Evolutionary conservation across 1,140 invertebrate species (phyloP), one percentile per base, ranked within the genome.

Genomic region (Drosophila varians): DNA sequence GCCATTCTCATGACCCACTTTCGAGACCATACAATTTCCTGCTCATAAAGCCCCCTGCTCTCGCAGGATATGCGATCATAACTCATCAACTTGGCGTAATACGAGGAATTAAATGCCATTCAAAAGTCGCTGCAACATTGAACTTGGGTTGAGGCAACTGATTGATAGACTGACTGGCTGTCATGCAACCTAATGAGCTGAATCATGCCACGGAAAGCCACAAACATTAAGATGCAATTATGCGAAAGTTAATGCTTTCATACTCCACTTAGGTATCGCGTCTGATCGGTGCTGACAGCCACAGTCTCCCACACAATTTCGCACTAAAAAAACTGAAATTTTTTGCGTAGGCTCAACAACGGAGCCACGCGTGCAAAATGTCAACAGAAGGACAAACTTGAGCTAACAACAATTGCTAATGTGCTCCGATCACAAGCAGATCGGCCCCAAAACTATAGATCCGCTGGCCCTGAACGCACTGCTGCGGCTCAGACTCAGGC

Each of bases 301-400:
- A 12, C 26, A 7, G 34, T 51, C 62, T 66, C 58, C 60, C 62
- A 65, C 60, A 43, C 36, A 31, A 11, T 31, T 31, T 31, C 28
- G 28, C n/a, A 16, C 46, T 9, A 31, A 42, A 53, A 56, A 40
- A 36, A 36, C n/a, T 26, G 60, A 49, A 46, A 34, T 45, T 34
- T 52, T 69, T 71, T 28, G 68, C 77, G 77, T 80, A 68, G 77
- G 73, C 61, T 69, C 49, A 75, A 52, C 38, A 60, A 38, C 31
- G 26, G 3, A 21, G 47, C 42, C 25, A 64, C 70, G 82, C 83
- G 82, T 87, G 82, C 83, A 87, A 87, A 87, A 87, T 87, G 82
- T 87, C 83, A 87, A 77, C 82, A 86, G 80, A 86, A 86, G 80
- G 80, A 86, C 80, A 86, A 86, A 73, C 72, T 69, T 55, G 71